Evolutionary conservation across 2,888 invertebrate species (phyloP).

Genomic region (Heliconius aoede): DNA sequence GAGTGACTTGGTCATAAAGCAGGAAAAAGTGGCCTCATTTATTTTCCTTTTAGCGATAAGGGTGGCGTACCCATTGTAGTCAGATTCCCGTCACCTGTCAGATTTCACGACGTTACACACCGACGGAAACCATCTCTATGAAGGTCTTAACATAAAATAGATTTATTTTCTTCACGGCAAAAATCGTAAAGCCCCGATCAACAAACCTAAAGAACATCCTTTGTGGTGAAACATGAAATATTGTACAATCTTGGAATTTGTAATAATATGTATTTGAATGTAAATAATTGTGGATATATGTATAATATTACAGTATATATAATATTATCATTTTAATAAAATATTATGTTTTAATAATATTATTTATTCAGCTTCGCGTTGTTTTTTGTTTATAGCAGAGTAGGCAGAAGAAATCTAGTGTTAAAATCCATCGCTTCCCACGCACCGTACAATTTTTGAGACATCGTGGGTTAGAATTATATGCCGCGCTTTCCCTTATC

Average conservation of each 20-base stretch:
- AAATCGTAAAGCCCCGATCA: conserved; percentile 18
- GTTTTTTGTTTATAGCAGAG: no score
- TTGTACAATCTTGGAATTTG: not conserved
- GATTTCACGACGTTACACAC: conserved; percentile 63
- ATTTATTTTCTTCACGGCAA: conserved; percentile 42
- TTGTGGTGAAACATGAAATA: not conserved
- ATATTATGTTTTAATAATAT: no score
- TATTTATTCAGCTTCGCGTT: no score
- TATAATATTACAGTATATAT: not conserved
- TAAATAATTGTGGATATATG: not conserved
- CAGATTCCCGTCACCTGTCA: conserved; percentile 70
- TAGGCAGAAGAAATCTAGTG: no score
- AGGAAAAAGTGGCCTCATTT: conserved; percentile 73
- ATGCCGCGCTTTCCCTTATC: no score
- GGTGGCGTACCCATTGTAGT: conserved; percentile 65
- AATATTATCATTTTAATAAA: no score
- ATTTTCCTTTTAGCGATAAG: conserved; percentile 75
- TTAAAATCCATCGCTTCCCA: no score
- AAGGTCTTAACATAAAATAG: conserved; percentile 46
- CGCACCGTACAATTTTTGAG: no score
- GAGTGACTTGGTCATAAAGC: conserved; percentile 63
- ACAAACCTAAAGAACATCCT: not conserved
- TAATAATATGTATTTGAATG: not conserved
- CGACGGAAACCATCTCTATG: conserved; percentile 57
- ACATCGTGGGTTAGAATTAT: no score